A percentile compares a stretch with the other conserved stretches of the same genome.
Conservation (phyloP, 1,140 invertebrate genomes). For the Drosophila malerkotliana region DNA sequence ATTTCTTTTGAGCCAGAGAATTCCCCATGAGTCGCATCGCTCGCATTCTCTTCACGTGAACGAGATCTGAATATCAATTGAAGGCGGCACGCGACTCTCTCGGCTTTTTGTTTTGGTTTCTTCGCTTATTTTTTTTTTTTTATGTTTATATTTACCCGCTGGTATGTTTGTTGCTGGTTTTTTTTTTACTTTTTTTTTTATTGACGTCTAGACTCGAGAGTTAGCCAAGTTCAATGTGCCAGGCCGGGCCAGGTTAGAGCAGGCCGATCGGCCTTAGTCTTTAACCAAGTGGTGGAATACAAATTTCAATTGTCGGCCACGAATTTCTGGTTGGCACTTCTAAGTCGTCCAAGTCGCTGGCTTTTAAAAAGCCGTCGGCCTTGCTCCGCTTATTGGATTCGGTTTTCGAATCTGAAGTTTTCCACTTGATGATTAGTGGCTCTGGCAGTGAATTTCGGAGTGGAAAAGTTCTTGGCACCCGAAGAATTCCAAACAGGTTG, state of each 20-base stretch:
- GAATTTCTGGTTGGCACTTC: constrained; percentile 29
- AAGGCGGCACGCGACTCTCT: constrained; percentile 66
- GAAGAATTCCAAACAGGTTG: constrained; percentile 10
- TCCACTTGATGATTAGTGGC: constrained; percentile 10
- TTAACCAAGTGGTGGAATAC: constrained; percentile 42
- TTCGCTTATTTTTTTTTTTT: constrained; percentile 17
- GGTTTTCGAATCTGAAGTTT: constrained; percentile 38
- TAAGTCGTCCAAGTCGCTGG: constrained; percentile 3
- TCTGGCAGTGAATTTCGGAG: constrained; percentile 40
- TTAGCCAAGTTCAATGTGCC: constrained; percentile 71
- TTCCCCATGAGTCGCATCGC: constrained; percentile 41
- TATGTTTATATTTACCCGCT: constrained; percentile 32
- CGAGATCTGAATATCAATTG: constrained; percentile 33
- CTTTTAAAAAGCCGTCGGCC: constrained; percentile 63
- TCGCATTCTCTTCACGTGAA: constrained; percentile 48
- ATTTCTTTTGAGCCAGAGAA: constrained; percentile 35
- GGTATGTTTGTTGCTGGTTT: neutral
- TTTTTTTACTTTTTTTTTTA: constrained; percentile 10
- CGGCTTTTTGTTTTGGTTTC: constrained; percentile 37
- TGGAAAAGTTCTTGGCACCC: constrained; percentile 41
- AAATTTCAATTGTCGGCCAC: constrained; percentile 60
- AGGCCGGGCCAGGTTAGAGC: constrained; percentile 18
- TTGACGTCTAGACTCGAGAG: constrained; percentile 32
- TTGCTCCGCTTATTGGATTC: constrained; percentile 65
- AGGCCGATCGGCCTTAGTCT: constrained; percentile 54